A percentile compares a stretch with the other conserved stretches of the same genome.
phyloP scores from a whole-genome alignment of 1,140 invertebrate species.

The Drosophila nigromelanica region DNA sequence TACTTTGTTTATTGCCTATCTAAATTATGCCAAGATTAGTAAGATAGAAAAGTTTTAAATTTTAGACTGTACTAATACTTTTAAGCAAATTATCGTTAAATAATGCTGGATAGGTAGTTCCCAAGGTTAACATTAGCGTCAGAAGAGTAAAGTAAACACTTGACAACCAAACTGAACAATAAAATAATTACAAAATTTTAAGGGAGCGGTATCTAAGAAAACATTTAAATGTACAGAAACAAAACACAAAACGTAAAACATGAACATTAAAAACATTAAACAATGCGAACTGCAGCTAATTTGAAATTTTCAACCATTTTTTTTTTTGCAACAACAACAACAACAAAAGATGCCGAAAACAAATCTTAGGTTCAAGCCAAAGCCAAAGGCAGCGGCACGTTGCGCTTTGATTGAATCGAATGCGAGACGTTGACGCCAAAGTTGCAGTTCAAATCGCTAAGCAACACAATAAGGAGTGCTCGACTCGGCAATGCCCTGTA shows the following conservation, averaged over 20 bases:
- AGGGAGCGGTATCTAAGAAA: conserved; percentile 59
- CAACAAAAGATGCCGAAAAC: conserved; percentile 79
- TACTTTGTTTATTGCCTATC: too few species aligned
- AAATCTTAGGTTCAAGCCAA: conserved; percentile 49
- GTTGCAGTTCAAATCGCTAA: conserved; percentile 18
- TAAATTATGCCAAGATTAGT: too few species aligned
- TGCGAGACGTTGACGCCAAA: conserved; percentile 59
- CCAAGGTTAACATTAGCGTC: conserved; percentile 30
- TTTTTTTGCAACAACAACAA: conserved; percentile 30
- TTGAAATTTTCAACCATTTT: conserved; percentile 77
- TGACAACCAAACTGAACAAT: conserved; percentile 1
- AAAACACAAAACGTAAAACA: conserved; percentile 40
- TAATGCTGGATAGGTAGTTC: too few species aligned
- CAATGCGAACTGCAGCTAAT: conserved; percentile 76
- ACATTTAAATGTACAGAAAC: neutral
- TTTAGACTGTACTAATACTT: too few species aligned
- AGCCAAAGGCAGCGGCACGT: conserved; percentile 65
- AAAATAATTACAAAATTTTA: conserved; percentile 6
- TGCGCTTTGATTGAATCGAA: conserved; percentile 81
- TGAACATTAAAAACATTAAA: conserved; percentile 54
- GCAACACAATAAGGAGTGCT: conserved; percentile 12
- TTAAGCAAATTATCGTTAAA: too few species aligned
- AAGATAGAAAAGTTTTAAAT: too few species aligned
- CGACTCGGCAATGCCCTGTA: conserved; percentile 5
- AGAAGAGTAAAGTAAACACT: conserved; percentile 1